These are phyloP conservation scores for Ormyrus nitidulus DNA, from an alignment of 2,888 invertebrate genomes.

Conservation along the genomic window DNA sequence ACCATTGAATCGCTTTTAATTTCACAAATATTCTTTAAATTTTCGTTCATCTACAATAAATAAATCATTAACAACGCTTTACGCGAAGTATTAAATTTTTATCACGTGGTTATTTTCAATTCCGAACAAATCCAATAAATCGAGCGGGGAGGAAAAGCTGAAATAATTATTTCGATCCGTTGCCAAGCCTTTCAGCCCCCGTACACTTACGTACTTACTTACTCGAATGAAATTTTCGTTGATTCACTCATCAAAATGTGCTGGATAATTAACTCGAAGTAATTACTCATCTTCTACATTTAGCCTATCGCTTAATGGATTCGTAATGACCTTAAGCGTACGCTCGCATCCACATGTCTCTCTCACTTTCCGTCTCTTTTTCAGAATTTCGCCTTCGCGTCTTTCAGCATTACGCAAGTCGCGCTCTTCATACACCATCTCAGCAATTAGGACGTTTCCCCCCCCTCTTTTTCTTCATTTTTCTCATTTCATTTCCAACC, in stretches of 20 bases:
- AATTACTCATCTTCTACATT: conserved; percentile 64
- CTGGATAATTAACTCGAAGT: conserved; percentile 60
- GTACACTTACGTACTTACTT: conserved; percentile 17
- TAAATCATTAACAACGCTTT: too few relatives aligned
- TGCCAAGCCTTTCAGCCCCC: conserved; percentile 24
- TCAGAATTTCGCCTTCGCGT: conserved; percentile 36
- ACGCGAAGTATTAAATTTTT: too few relatives aligned
- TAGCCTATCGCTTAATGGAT: conserved; percentile 57
- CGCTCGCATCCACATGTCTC: conserved; percentile 15
- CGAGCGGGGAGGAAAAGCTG: not conserved
- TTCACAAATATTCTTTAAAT: too few relatives aligned
- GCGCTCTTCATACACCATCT: conserved; percentile 15
- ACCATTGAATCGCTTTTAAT: too few relatives aligned
- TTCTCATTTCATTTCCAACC: not conserved
- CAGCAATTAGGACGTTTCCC: conserved; percentile 37
- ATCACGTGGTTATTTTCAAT: too few relatives aligned
- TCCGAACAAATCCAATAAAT: too few relatives aligned
- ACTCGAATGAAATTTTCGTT: conserved; percentile 47
- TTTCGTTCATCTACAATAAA: too few relatives aligned
- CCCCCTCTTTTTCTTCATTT: not conserved
- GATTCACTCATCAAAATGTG: conserved; percentile 56
- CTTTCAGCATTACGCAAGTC: conserved; percentile 43
- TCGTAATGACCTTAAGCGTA: conserved; percentile 52
- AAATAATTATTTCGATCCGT: conserved; percentile 41
- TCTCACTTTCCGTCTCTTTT: conserved; percentile 4